Evolutionary conservation across 1,140 invertebrate genomes (phyloP).

Genomic region (Drosophila albomicans): DNA sequence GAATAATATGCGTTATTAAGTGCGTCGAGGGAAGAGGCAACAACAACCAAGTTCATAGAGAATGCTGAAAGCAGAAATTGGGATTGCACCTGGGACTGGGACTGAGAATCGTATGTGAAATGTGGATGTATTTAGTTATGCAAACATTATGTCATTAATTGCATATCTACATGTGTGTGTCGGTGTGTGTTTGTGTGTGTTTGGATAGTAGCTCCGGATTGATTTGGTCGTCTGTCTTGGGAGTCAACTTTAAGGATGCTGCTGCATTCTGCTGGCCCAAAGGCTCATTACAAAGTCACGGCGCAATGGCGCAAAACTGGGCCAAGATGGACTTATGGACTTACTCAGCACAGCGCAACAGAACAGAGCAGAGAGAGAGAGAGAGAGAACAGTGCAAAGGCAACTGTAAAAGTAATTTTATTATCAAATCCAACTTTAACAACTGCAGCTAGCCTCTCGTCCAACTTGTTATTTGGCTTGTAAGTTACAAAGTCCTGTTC

Average conservation of each 20-base stretch:
- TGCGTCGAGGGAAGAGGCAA: constrained; percentile 21
- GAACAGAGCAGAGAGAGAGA: background rate
- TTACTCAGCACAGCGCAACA: constrained; percentile 30
- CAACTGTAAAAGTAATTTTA: constrained; percentile 80
- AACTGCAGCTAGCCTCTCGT: constrained; percentile 66
- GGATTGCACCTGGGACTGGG: constrained; percentile 3
- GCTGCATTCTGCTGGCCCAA: constrained; percentile 16
- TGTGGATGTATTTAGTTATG: constrained; percentile 60
- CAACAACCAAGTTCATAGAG: background rate
- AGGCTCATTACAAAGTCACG: constrained; percentile 77
- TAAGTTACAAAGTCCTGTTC: constrained; percentile 83
- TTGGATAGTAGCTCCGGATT: constrained; percentile 42
- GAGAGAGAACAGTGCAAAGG: background rate
- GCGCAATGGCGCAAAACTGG: constrained; percentile 54
- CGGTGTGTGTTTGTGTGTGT: background rate
- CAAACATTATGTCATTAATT: constrained; percentile 76
- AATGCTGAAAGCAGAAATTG: constrained; percentile 10
- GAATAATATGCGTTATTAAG: constrained; percentile 71
- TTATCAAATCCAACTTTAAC: constrained; percentile 83
- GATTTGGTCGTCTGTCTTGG: constrained; percentile 46
- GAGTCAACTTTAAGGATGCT: constrained; percentile 14
- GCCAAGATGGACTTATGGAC: constrained; percentile 70
- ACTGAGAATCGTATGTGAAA: background rate
- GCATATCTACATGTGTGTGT: constrained; percentile 60
- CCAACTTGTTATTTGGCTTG: constrained; percentile 83